phyloP scores from a whole-genome alignment of 2,797 vertebrate genomes.

The Psittacula echo region DNA sequence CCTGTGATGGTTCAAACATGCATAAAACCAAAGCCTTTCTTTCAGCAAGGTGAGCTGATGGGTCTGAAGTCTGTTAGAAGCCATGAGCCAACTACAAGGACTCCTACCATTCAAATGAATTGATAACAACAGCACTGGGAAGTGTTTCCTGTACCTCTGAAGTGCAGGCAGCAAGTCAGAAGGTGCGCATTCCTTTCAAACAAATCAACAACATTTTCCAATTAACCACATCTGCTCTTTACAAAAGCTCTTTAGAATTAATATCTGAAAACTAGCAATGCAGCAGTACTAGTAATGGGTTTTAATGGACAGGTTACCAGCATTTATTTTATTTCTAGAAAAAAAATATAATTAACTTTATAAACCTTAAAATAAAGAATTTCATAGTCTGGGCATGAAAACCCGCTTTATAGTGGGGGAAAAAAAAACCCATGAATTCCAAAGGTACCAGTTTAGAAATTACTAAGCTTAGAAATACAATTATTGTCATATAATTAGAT shows the following conservation, averaged over 20 bases:
- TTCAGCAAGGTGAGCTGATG: not conserved
- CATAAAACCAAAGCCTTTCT: not conserved
- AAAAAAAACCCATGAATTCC: not conserved
- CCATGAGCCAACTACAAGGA: not conserved
- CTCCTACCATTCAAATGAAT: not conserved
- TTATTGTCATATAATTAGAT: not conserved
- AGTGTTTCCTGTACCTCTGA: not conserved
- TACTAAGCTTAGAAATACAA: not conserved
- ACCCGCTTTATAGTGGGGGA: not conserved
- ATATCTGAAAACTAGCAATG: not conserved
- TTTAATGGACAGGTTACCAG: not conserved
- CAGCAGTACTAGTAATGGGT: not conserved
- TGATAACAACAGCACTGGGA: not conserved
- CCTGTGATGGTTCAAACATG: not conserved
- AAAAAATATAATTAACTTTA: not conserved
- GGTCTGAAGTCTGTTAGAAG: not conserved
- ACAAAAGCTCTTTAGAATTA: not conserved
- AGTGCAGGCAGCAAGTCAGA: fast-evolving
- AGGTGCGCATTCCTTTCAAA: not conserved
- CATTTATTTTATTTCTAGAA: not conserved
- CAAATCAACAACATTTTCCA: not conserved
- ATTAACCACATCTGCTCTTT: not conserved
- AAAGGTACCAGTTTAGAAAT: not conserved
- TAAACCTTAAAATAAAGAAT: not conserved
- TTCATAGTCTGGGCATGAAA: not conserved